A percentile compares a stretch with the other conserved stretches of the same genome.
Conservation (phyloP, 2,113 vertebrate genomes). For the Heptranchias perlo region DNA sequence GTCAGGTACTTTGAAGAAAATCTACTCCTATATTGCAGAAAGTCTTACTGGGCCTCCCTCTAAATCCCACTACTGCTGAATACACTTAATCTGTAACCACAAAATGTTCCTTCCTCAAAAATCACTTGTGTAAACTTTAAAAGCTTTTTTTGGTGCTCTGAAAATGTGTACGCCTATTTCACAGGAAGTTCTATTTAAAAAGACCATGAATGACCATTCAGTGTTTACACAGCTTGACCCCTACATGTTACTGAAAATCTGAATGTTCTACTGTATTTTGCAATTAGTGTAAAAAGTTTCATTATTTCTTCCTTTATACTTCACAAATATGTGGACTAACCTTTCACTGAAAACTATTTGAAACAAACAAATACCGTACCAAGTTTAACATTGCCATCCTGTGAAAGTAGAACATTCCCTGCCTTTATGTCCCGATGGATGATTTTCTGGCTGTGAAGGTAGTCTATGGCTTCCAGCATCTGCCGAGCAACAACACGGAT, state of each 20-base stretch:
- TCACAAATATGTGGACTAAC: neutral
- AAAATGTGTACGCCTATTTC: neutral
- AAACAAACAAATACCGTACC: conserved; percentile 59
- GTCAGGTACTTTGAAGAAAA: neutral
- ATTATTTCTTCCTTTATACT: neutral
- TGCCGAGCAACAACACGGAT: conserved; percentile 86
- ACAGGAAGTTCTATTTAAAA: neutral
- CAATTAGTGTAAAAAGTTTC: neutral
- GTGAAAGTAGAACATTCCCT: conserved; percentile 85
- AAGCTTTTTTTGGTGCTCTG: neutral
- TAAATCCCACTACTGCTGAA: neutral
- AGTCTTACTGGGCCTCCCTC: neutral
- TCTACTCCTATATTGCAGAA: neutral
- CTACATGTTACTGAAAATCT: neutral
- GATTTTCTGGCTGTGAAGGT: conserved; percentile 88
- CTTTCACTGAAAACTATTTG: neutral
- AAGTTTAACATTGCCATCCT: conserved; percentile 87
- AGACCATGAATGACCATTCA: neutral
- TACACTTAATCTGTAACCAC: neutral
- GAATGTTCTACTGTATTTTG: neutral
- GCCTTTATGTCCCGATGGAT: conserved; percentile 97
- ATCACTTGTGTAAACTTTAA: too few species aligned
- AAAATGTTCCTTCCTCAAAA: neutral
- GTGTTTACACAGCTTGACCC: neutral
- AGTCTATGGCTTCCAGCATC: conserved; percentile 84